Conservation (phyloP, 2,888 invertebrate species). For the Macrophya annulata region DNA sequence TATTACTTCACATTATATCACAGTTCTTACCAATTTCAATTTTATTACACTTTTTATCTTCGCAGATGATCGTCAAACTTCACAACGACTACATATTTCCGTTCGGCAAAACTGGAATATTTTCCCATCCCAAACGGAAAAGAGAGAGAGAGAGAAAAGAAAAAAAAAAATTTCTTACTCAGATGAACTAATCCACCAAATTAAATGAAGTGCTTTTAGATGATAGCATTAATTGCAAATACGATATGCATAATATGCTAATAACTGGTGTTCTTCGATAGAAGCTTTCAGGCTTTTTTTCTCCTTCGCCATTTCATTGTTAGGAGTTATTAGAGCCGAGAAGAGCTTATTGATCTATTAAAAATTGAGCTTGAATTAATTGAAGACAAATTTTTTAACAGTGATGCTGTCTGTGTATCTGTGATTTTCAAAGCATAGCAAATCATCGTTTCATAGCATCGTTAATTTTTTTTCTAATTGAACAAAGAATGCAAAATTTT, state of each 20-base stretch:
- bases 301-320: neutral
- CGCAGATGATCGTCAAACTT: neutral
- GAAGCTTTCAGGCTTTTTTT: neutral
- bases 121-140: neutral
- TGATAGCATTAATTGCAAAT: constrained; percentile 3
- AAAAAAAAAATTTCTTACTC: neutral
- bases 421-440: too few relatives aligned
- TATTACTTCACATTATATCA: neutral
- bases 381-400: neutral
- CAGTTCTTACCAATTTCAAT: neutral
- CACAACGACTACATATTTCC: neutral
- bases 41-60: neutral
- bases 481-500: too few relatives aligned
- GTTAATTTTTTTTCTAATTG: too few relatives aligned
- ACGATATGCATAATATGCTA: constrained; percentile 1
- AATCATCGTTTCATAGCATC: too few relatives aligned
- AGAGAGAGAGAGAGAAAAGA: neutral
- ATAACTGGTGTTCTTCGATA: neutral
- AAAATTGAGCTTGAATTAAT: neutral
- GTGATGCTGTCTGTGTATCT: too few relatives aligned
- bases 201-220: neutral
- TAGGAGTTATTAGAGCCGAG: neutral
- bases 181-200: neutral
- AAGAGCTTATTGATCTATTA: neutral
- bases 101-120: neutral